Conservation (phyloP, 2,797 vertebrate species). For the Cuniculus paca region DNA sequence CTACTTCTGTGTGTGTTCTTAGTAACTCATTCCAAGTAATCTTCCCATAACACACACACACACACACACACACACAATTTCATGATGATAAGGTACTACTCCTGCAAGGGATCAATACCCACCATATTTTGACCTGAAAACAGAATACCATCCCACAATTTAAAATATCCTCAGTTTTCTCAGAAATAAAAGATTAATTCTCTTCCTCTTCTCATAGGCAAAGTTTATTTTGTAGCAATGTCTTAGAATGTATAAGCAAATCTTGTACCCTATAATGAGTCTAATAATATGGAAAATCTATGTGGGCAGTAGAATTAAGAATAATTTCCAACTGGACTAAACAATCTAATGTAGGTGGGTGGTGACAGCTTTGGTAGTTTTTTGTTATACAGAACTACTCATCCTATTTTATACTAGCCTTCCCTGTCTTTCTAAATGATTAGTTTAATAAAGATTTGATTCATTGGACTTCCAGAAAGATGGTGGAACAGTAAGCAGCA, state of each 20-base stretch:
- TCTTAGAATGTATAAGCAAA: neutral
- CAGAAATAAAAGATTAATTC: neutral
- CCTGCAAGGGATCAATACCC: neutral
- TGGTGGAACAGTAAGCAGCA: too few relatives aligned
- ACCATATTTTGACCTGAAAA: neutral
- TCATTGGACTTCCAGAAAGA: too few relatives aligned
- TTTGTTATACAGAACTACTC: rapidly evolving
- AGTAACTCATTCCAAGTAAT: neutral
- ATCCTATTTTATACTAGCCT: neutral
- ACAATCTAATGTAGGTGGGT: neutral
- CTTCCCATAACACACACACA: neutral
- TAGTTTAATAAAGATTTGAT: neutral
- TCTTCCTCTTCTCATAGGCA: neutral
- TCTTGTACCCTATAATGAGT: neutral
- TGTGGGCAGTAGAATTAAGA: slow-evolving; percentile 4
- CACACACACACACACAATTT: neutral
- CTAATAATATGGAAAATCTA: slow-evolving; percentile 60
- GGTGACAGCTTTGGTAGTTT: neutral
- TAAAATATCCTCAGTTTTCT: neutral
- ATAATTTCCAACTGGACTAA: slow-evolving; percentile 45
- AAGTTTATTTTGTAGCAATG: neutral
- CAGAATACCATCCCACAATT: neutral
- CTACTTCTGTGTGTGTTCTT: neutral
- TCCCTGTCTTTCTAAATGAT: neutral
- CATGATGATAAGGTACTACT: neutral